These are phyloP conservation scores for Palythoa grandiflora DNA, from an alignment of 92 coral and sea anemone genomes.

Conservation along the genomic window DNA sequence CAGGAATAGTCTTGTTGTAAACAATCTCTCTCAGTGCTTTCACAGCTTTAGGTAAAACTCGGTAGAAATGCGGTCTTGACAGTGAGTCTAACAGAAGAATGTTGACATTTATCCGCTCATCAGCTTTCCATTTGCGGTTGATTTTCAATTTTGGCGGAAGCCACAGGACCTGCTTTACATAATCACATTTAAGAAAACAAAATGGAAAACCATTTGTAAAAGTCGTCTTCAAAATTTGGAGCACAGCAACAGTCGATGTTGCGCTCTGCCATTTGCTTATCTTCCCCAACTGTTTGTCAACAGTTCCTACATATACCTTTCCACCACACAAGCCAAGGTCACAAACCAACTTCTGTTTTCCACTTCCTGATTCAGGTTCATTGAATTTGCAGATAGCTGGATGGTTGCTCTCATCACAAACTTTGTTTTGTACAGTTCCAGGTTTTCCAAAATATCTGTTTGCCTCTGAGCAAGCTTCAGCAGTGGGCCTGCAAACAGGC, in stretches of 20 bases:
- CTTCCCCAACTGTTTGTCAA: constrained; percentile 32
- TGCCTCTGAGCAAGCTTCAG: constrained; percentile 1
- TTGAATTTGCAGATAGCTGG: constrained; percentile 26
- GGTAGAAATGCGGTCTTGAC: constrained; percentile 55
- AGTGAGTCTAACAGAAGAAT: constrained; percentile 55
- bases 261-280: constrained; percentile 27
- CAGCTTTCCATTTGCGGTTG: background rate
- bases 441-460: constrained; percentile 22
- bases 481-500: background rate
- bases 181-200: constrained; percentile 48
- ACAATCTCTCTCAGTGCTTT: constrained; percentile 53
- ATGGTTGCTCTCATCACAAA: constrained; percentile 4
- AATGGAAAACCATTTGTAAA: constrained; percentile 47
- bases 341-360: constrained; percentile 23
- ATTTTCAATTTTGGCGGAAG: constrained; percentile 35
- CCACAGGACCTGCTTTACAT: constrained; percentile 41
- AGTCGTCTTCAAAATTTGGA: constrained; percentile 17
- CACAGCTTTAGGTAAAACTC: constrained; percentile 56
- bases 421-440: background rate
- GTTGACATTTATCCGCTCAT: constrained; percentile 40
- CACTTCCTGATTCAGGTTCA: background rate
- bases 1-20: constrained; percentile 38
- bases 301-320: constrained; percentile 30
- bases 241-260: constrained; percentile 16
- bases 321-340: background rate